Evolutionary conservation across 2,888 invertebrate genomes (phyloP).

Genomic region (Villa cingulata): DNA sequence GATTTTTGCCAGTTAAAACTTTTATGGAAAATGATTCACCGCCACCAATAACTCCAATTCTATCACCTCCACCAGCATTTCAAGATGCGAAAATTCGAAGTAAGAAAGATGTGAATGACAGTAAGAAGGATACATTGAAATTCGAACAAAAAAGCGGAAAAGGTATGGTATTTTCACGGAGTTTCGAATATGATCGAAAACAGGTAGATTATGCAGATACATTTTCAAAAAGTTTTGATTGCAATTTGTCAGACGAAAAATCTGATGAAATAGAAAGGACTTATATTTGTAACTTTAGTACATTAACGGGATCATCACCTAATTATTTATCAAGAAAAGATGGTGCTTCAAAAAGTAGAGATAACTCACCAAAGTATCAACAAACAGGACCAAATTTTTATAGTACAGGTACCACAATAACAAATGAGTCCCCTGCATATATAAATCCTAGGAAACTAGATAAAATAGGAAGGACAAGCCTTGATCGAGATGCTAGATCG

Average conservation of each 20-base stretch:
- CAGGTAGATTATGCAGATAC: conserved; percentile 30
- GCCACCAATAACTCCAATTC: conserved; percentile 53
- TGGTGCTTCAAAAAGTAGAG: conserved; percentile 26
- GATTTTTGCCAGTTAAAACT: conserved; percentile 33
- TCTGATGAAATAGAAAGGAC: conserved; percentile 20
- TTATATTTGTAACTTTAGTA: conserved; percentile 32
- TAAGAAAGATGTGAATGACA: conserved; percentile 14
- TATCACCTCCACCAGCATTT: conserved; percentile 56
- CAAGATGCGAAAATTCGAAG: conserved; percentile 40
- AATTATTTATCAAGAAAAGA: conserved; percentile 35
- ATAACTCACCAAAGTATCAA: conserved; percentile 33
- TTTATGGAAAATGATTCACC: conserved; percentile 39
- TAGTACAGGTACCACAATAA: conserved; percentile 22
- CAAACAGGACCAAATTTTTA: conserved; percentile 27
- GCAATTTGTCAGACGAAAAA: conserved; percentile 29
- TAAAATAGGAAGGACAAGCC: conserved; percentile 19
- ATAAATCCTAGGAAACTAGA: conserved; percentile 24
- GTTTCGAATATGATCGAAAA: conserved; percentile 35
- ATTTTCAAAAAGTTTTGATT: conserved; percentile 36
- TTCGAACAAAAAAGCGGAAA: conserved; percentile 17
- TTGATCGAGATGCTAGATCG: conserved; percentile 34
- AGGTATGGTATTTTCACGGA: conserved; percentile 36
- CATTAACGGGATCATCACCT: conserved; percentile 33
- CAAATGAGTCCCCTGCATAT: conserved; percentile 19
- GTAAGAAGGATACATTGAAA: conserved; percentile 14